These are phyloP conservation scores for Riparia riparia DNA, from an alignment of 2,113 vertebrate species.

Conservation along the genomic window DNA sequence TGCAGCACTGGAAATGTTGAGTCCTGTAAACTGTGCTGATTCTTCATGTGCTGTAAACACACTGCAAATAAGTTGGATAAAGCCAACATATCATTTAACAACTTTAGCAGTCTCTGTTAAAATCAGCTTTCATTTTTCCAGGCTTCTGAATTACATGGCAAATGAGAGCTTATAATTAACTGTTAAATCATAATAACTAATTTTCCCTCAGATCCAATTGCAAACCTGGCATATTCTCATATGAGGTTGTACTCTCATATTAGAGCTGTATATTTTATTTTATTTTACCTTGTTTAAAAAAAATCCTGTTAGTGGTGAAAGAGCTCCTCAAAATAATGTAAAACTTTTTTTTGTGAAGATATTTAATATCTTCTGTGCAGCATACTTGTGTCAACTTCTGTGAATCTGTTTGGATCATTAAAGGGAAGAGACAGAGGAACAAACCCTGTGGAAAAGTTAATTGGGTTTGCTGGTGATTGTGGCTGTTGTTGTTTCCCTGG, in stretches of 20 bases:
- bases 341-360: background rate
- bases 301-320: background rate
- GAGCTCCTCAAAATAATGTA: background rate
- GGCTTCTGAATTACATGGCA: slow-evolving; percentile 9
- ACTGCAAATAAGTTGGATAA: background rate
- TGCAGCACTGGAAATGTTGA: background rate
- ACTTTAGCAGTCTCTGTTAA: background rate
- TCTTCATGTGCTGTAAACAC: background rate
- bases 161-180: slow-evolving; percentile 46
- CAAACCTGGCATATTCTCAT: background rate
- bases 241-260: background rate
- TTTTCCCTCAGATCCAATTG: background rate
- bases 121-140: background rate
- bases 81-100: background rate
- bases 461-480: rapidly evolving
- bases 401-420: background rate
- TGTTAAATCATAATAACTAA: slow-evolving; percentile 21
- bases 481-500: background rate
- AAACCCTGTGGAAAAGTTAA: background rate
- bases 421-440: background rate
- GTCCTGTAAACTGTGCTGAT: background rate
- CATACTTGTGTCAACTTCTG: rapidly evolving
- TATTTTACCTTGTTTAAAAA: rapidly evolving
- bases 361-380: background rate
- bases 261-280: background rate